These are phyloP conservation scores for Apodemus sylvaticus DNA, from an alignment of 2,113 vertebrate genomes.

Conservation along the genomic window DNA sequence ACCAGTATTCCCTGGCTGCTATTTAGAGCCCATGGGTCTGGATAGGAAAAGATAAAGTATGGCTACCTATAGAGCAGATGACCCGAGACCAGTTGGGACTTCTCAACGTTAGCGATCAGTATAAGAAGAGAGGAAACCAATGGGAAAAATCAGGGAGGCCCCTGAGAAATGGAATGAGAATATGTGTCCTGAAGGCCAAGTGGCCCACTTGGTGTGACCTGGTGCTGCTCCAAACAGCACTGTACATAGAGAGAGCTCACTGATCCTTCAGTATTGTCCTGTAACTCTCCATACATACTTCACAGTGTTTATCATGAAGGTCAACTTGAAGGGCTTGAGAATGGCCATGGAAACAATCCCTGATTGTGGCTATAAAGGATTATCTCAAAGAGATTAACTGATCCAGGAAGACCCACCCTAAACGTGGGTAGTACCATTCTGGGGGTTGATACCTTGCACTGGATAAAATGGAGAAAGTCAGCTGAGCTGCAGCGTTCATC, in stretches of 20 bases:
- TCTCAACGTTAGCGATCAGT: background rate
- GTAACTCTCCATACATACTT: background rate
- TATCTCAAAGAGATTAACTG: background rate
- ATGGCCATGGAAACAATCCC: background rate
- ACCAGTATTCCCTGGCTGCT: background rate
- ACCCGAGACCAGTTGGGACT: background rate
- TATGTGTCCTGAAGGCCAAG: background rate
- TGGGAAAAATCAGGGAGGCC: background rate
- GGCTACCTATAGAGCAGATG: background rate
- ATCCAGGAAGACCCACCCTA: background rate
- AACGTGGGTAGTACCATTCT: background rate
- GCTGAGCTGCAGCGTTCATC: background rate
- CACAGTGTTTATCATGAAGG: background rate
- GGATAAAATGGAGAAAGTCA: background rate
- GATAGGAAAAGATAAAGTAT: background rate
- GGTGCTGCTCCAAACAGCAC: background rate
- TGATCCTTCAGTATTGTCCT: background rate
- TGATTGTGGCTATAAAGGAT: background rate
- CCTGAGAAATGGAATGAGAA: background rate
- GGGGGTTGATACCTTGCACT: background rate
- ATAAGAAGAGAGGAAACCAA: background rate
- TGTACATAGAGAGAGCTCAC: background rate
- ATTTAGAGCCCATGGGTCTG: background rate
- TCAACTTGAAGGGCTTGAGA: background rate
- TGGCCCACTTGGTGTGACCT: background rate